Base-by-base conservation (phyloP, 1,140 invertebrate genomes). In the Physella acuta region DNA sequence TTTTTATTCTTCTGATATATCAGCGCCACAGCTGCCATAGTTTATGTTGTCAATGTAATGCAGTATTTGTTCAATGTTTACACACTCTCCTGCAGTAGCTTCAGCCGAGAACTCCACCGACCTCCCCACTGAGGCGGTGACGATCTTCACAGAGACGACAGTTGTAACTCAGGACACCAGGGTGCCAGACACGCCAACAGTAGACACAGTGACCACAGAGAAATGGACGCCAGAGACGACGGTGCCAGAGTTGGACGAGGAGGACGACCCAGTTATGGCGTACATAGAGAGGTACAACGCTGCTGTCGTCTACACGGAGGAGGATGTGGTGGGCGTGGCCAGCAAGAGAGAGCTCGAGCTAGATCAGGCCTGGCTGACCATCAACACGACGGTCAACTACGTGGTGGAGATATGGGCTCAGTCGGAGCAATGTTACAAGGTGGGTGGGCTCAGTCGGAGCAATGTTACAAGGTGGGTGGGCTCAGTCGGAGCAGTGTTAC, bases 391-490 rank as follows among this genome's bases (percentile, higher is more conserved):
- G 1, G 68, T 78, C 1, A 65, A 67, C 51, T 82, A 78, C 65
- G 60, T 66, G 11, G 58, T 79, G 3, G 60, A 73, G 24, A 28
- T 82, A 4, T 79, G 75, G 71, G 67, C 74, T 0, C 73, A 78
- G 28, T 76, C 76, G 34, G 71, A 74, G 24, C 71, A 82, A 36
- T 82, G 80, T 36, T 76, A 69, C 67, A 76, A 77, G 73, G 80
- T 81, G 70, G 59, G 44, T 51, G 34, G 26, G 33, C 2, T 53
- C 72, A 78, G 31, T 76, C 76, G 33, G 71, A 74, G 24, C 71
- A 81, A 36, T 81, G 80, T 34, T 76, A 68, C 65, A 76, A 77
- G 72, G 80, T 81, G 69, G 56, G 37, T 53, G n/a, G n/a, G n/a
- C n/a, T n/a, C n/a, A n/a, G n/a, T n/a, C n/a, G n/a, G n/a, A n/a